A percentile compares a stretch with the other conserved stretches of the same genome.
Evolutionary conservation across 2,797 vertebrate genomes (phyloP).

Genomic region (Smutsia temminckii): DNA sequence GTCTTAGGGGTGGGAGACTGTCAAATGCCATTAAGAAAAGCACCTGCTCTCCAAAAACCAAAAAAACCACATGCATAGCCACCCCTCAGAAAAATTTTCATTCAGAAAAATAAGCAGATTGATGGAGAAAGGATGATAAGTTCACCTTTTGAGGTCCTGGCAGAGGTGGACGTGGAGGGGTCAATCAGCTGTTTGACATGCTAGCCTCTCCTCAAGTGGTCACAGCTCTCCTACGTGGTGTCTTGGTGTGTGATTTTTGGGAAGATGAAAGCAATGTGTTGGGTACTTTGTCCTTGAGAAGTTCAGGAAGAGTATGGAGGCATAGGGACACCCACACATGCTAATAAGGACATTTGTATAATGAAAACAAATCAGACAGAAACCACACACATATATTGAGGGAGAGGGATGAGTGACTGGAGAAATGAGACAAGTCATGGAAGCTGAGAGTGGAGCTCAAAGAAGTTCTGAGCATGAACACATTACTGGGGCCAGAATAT

Average conservation of each 20-base stretch:
- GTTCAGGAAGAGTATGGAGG: conserved; percentile 17
- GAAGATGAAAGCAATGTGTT: not conserved
- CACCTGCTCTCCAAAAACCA: not conserved
- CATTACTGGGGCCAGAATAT: not conserved
- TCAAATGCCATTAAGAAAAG: not conserved
- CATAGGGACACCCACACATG: not conserved
- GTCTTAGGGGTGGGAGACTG: not conserved
- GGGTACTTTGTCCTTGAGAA: conserved; percentile 22
- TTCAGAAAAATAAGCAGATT: not conserved
- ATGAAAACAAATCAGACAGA: conserved; percentile 26
- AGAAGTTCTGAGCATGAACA: not conserved
- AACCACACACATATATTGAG: not conserved
- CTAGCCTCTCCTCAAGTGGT: not conserved
- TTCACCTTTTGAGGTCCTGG: not conserved
- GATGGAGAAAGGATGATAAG: not conserved
- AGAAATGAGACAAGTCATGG: conserved; percentile 8
- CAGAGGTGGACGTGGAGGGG: not conserved
- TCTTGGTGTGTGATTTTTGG: not conserved
- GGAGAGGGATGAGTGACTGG: not conserved
- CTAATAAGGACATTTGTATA: not conserved
- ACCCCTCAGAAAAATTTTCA: not conserved
- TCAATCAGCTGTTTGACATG: not conserved
- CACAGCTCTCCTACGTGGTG: not conserved
- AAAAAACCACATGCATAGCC: not conserved
- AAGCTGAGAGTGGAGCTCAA: not conserved